A percentile compares a stretch with the other conserved stretches of the same genome.
These are phyloP conservation scores for Axinella damicornis DNA, from an alignment of 37 sponge, comb jelly and placozoan genomes.

Conservation along the genomic window DNA sequence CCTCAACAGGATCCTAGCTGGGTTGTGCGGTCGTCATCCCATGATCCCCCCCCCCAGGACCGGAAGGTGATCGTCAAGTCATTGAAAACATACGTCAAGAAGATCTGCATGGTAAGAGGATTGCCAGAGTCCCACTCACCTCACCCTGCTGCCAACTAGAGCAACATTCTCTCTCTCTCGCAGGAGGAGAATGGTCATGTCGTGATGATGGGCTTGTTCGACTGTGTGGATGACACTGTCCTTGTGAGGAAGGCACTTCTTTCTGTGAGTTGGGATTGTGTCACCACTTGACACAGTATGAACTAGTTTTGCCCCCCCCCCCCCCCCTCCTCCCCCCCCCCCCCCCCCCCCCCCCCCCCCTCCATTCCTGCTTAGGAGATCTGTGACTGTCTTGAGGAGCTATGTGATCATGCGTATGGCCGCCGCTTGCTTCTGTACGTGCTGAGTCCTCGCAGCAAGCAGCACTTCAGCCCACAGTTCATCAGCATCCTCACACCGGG, in stretches of 20 bases:
- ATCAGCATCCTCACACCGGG: conserved; percentile 71
- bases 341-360: background rate
- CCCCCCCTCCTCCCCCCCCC: background rate
- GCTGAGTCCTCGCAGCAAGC: conserved; percentile 68
- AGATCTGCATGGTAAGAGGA: conserved; percentile 76
- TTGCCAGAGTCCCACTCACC: too few relatives aligned
- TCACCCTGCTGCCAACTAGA: too few relatives aligned
- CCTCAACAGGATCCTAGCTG: background rate
- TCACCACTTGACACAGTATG: background rate
- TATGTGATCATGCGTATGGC: conserved; percentile 61
- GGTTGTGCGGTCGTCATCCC: background rate
- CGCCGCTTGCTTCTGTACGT: conserved; percentile 88
- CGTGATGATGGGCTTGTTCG: conserved; percentile 88
- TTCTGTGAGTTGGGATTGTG: conserved; percentile 56
- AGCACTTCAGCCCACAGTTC: conserved; percentile 76
- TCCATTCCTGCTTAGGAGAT: conserved; percentile 66
- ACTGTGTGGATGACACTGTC: conserved; percentile 96
- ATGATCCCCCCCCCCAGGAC: conserved; percentile 57
- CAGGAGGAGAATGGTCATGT: conserved; percentile 93
- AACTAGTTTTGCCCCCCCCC: background rate
- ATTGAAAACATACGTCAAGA: conserved; percentile 87
- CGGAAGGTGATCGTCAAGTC: conserved; percentile 90
- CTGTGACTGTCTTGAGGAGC: conserved; percentile 53
- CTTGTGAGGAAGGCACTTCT: conserved; percentile 84
- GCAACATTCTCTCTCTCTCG: background rate